Evolutionary conservation across 2,797 vertebrate species (phyloP).

Genomic region (Channallabes apus): DNA sequence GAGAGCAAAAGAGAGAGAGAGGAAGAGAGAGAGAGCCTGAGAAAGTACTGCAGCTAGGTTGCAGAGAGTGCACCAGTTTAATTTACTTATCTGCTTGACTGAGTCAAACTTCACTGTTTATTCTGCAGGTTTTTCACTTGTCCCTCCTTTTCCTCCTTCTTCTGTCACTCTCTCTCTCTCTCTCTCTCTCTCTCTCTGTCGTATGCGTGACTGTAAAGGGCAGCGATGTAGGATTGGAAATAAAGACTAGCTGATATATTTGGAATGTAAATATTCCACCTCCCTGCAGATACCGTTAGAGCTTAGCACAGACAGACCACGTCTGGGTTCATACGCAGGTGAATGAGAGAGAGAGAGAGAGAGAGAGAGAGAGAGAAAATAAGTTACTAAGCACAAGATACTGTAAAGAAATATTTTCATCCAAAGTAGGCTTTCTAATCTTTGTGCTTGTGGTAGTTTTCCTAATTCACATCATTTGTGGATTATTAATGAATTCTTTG

Average conservation of each 20-base stretch:
- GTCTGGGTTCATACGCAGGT: conserved; percentile 48
- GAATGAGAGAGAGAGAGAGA: conserved; percentile 21
- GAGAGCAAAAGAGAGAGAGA: background rate
- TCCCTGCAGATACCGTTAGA: conserved; percentile 13
- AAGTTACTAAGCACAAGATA: background rate
- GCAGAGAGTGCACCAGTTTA: conserved; percentile 3
- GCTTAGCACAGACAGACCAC: background rate
- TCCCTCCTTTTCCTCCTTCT: background rate
- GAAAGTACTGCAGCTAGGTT: conserved; percentile 4
- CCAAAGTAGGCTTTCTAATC: background rate
- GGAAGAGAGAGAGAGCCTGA: background rate
- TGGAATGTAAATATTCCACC: conserved; percentile 58
- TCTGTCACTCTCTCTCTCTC: conserved; percentile 1
- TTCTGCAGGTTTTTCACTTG: conserved; percentile 29
- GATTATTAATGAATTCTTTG: background rate
- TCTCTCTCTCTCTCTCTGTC: conserved; percentile 13
- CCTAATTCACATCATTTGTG: background rate
- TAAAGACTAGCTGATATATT: conserved; percentile 58
- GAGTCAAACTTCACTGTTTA: conserved; percentile 39
- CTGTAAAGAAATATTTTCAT: background rate
- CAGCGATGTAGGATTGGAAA: conserved; percentile 47
- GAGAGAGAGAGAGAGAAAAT: conserved; percentile 5
- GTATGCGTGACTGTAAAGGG: conserved; percentile 45
- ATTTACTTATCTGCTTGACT: conserved; percentile 28
- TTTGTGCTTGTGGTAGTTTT: too few relatives aligned